Evolutionary conservation across 2,797 vertebrate species (phyloP).

Genomic region (Streptopelia turtur): DNA sequence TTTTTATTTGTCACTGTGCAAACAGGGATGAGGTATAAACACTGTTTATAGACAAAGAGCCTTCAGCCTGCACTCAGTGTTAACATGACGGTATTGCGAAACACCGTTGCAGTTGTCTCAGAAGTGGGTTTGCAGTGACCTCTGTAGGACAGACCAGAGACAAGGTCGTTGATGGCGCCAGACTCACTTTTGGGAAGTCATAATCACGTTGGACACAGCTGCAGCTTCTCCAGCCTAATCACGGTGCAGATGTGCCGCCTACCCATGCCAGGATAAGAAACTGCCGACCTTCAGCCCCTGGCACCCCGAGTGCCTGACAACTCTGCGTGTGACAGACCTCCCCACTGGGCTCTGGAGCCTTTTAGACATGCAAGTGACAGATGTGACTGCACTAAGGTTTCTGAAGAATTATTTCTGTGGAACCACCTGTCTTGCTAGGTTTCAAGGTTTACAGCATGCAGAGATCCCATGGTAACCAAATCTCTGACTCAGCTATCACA

Average conservation of each 20-base stretch:
- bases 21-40: too few relatives aligned
- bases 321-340: neutral
- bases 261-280: neutral
- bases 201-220: neutral
- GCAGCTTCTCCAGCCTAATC: neutral
- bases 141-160: slow-evolving; percentile 49
- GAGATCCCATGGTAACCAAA: neutral
- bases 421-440: neutral
- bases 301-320: neutral
- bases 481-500: neutral
- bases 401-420: neutral
- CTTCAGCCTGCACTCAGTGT: too few relatives aligned
- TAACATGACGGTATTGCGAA: accelerated
- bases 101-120: neutral
- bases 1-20: slow-evolving; percentile 13
- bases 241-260: neutral
- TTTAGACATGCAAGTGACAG: neutral
- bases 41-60: too few relatives aligned
- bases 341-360: neutral
- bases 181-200: neutral
- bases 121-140: slow-evolving; percentile 59
- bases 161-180: neutral
- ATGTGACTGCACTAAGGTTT: neutral
- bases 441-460: neutral
- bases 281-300: neutral